These are phyloP conservation scores for Acromyrmex echinatior DNA, from an alignment of 1,140 invertebrate genomes.

Conservation along the genomic window DNA sequence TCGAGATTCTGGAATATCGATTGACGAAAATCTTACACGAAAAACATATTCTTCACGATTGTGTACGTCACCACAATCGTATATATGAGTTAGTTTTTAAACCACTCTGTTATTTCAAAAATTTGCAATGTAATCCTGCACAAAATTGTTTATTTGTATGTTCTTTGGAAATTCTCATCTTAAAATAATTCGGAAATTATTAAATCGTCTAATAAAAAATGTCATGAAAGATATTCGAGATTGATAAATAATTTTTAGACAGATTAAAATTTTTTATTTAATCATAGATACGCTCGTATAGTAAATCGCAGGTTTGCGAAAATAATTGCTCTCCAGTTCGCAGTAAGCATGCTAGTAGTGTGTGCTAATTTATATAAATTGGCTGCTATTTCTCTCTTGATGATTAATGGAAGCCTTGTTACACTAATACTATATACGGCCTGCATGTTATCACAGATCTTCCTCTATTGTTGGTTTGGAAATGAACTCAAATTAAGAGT, in stretches of 20 bases:
- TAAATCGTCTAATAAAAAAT: neutral
- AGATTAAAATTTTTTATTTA: conserved; percentile 4
- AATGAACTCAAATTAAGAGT: conserved; percentile 87
- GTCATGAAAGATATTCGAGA: neutral
- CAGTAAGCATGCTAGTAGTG: conserved; percentile 63
- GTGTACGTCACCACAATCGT: conserved; percentile 25
- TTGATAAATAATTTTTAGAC: neutral
- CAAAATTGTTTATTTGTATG: too few relatives aligned
- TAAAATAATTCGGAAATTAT: neutral
- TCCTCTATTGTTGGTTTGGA: conserved; percentile 88
- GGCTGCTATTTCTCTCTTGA: neutral
- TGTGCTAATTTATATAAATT: conserved; percentile 69
- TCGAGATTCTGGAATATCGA: conserved; percentile 61
- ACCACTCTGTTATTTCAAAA: neutral
- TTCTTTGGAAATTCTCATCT: neutral
- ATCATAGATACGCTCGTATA: conserved; percentile 37
- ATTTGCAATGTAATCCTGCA: neutral
- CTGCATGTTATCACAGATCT: conserved; percentile 77
- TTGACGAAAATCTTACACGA: conserved; percentile 28
- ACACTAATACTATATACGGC: conserved; percentile 60
- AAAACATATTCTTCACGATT: neutral
- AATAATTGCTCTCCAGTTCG: conserved; percentile 70
- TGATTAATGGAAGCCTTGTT: conserved; percentile 80
- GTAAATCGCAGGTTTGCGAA: conserved; percentile 58
- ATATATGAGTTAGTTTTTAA: conserved; percentile 35